Conservation (phyloP, 2,797 vertebrate species). For the Holocentrus rufus region DNA sequence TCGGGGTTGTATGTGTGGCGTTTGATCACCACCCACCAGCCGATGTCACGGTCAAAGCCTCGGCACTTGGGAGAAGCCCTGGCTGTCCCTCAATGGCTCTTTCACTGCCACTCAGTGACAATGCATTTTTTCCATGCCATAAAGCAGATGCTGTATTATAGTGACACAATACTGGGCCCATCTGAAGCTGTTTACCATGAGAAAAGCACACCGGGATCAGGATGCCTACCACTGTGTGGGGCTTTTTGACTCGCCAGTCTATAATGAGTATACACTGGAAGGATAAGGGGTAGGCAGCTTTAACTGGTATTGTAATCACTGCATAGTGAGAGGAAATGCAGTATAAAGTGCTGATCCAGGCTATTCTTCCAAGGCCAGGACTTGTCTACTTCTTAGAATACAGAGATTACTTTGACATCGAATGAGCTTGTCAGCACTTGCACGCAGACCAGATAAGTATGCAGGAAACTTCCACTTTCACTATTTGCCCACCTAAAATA, state of each 20-base stretch:
- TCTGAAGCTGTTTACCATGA: constrained; percentile 82
- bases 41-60: constrained; percentile 68
- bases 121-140: constrained; percentile 81
- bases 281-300: constrained; percentile 68
- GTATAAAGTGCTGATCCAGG: constrained; percentile 80
- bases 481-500: constrained; percentile 25
- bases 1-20: constrained; percentile 48
- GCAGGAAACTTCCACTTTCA: constrained; percentile 36
- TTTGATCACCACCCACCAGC: constrained; percentile 64
- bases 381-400: constrained; percentile 60
- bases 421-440: constrained; percentile 77
- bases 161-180: constrained; percentile 74
- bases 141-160: constrained; percentile 83
- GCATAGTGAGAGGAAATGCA: constrained; percentile 75
- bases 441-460: constrained; percentile 36
- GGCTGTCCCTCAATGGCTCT: constrained; percentile 74
- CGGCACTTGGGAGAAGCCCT: constrained; percentile 64
- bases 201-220: constrained; percentile 79
- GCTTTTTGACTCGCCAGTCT: constrained; percentile 80
- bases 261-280: constrained; percentile 74
- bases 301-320: constrained; percentile 75
- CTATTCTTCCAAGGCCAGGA: constrained; percentile 63
- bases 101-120: constrained; percentile 78
- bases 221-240: constrained; percentile 76
- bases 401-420: constrained; percentile 70